These are phyloP conservation scores for Rhynchophorus ferrugineus DNA, from an alignment of 1,140 invertebrate species.

Conservation along the genomic window DNA sequence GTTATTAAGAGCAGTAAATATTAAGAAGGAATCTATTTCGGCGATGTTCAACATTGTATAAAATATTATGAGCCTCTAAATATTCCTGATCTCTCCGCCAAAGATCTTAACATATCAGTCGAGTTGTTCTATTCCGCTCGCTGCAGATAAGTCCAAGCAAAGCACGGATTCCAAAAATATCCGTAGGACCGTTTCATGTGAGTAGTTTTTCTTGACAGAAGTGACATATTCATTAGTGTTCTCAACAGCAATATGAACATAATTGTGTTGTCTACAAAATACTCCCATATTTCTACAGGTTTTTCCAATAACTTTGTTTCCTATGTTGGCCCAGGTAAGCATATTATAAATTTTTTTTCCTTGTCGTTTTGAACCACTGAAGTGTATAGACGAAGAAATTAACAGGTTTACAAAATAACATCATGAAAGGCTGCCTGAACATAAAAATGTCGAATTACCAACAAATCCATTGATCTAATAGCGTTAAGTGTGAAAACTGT, in stretches of 20 bases:
- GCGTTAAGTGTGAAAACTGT: no score
- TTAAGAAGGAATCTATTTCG: not conserved
- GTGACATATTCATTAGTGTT: not conserved
- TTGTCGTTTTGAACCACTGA: no score
- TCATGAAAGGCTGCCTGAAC: no score
- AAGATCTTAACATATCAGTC: not conserved
- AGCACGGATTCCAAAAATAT: not conserved
- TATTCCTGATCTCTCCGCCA: not conserved
- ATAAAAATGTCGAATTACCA: no score
- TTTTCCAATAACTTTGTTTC: not conserved
- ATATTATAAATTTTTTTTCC: not conserved
- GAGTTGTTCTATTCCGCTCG: not conserved
- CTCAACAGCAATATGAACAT: not conserved
- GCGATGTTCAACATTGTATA: not conserved
- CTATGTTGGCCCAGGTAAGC: not conserved
- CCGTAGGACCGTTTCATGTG: not conserved
- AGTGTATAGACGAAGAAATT: no score
- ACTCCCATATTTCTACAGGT: not conserved
- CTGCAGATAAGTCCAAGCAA: not conserved
- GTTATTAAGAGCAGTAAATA: not conserved
- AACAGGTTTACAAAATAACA: no score
- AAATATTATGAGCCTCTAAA: not conserved
- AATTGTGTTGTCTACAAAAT: not conserved
- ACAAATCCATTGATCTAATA: no score
- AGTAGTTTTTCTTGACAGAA: not conserved